These are phyloP conservation scores for Euplagia quadripunctaria DNA, from an alignment of 2,888 invertebrate genomes.

Conservation along the genomic window DNA sequence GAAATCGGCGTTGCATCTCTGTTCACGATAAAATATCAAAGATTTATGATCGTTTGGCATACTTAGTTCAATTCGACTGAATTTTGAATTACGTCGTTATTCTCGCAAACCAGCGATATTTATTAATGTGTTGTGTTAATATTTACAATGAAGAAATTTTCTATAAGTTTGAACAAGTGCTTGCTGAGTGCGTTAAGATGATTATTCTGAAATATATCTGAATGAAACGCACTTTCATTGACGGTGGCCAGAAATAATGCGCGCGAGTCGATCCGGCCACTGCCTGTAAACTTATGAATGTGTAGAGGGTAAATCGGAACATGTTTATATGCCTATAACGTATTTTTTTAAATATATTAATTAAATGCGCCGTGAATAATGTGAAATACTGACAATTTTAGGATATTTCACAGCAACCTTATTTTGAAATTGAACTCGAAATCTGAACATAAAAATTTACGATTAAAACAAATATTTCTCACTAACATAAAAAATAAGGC, in stretches of 20 bases:
- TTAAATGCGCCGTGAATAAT: neutral
- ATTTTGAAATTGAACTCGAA: no score
- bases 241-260: slow-evolving; percentile 77
- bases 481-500: no score
- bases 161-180: neutral
- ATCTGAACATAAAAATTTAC: no score
- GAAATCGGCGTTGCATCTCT: no score
- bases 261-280: slow-evolving; percentile 64
- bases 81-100: no score
- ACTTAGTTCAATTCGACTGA: no score
- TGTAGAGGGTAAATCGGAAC: slow-evolving; percentile 29
- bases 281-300: slow-evolving; percentile 51
- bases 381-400: no score
- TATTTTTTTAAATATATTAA: neutral
- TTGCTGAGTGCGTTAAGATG: neutral
- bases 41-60: no score
- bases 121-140: neutral
- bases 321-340: neutral
- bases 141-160: neutral
- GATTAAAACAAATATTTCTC: no score
- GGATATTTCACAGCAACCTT: no score
- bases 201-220: slow-evolving; percentile 53
- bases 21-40: no score
- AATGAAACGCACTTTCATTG: slow-evolving; percentile 81
- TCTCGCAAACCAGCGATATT: no score